Evolutionary conservation across 64 coral and sea anemone species (phyloP).

Genomic region (Pocillopora verrucosa): DNA sequence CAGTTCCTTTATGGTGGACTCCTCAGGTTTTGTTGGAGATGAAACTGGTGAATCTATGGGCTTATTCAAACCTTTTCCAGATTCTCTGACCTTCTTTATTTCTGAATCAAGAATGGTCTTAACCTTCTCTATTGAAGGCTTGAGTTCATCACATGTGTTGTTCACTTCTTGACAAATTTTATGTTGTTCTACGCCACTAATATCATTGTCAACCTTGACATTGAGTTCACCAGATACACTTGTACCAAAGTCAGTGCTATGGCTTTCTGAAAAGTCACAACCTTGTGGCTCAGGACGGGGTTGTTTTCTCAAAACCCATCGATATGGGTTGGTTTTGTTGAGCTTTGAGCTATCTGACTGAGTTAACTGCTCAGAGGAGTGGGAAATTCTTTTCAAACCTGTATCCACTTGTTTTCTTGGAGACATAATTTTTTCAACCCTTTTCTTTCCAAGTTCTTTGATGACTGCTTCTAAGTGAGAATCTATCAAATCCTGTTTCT

Average conservation of each 20-base stretch:
- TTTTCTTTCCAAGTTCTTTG: conserved; percentile 81
- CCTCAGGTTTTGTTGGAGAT: neutral
- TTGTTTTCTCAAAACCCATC: neutral
- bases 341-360: neutral
- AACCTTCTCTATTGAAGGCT: conserved; percentile 81
- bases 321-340: conserved; percentile 40
- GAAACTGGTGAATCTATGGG: conserved; percentile 4
- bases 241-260: neutral
- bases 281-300: conserved; percentile 79
- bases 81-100: conserved; percentile 51
- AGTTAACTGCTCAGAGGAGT: neutral
- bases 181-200: neutral
- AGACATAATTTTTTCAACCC: conserved; percentile 66
- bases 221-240: neutral
- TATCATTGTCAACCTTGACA: neutral
- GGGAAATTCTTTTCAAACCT: conserved; percentile 50
- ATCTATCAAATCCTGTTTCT: conserved; percentile 71
- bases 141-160: conserved; percentile 40
- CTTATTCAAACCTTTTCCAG: neutral
- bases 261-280: conserved; percentile 54
- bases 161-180: conserved; percentile 32
- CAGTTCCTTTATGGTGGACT: neutral
- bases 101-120: conserved; percentile 67
- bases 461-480: conserved; percentile 79
- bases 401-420: conserved; percentile 83